These are phyloP conservation scores for Endotricha flammealis DNA, from an alignment of 2,888 invertebrate genomes.

Conservation along the genomic window DNA sequence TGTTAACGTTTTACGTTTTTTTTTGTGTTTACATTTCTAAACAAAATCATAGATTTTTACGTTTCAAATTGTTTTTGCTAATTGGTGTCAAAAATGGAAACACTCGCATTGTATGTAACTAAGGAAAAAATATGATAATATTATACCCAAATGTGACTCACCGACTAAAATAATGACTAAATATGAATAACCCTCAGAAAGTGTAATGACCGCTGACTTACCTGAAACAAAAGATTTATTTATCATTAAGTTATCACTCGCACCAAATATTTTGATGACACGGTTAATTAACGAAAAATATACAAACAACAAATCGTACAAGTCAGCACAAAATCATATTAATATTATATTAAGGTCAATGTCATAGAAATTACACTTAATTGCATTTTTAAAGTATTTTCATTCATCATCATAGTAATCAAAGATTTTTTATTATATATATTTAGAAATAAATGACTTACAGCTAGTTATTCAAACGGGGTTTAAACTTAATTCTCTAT, in stretches of 20 bases:
- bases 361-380: neutral
- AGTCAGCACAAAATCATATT: neutral
- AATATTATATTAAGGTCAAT: slow-evolving; percentile 5
- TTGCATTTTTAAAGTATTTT: neutral
- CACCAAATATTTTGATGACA: slow-evolving; percentile 9
- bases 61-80: too few relatives aligned
- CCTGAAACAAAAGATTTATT: slow-evolving; percentile 45
- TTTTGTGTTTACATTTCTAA: too few relatives aligned
- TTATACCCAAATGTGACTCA: too few relatives aligned
- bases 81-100: too few relatives aligned
- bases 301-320: neutral
- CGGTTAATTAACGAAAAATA: slow-evolving; percentile 8
- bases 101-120: too few relatives aligned
- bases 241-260: slow-evolving; percentile 14
- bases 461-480: too few relatives aligned
- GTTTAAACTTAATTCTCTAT: too few relatives aligned
- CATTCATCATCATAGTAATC: neutral
- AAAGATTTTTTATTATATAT: too few relatives aligned
- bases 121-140: too few relatives aligned
- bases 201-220: slow-evolving; percentile 28
- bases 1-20: too few relatives aligned
- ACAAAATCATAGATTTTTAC: too few relatives aligned
- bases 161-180: neutral
- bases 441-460: too few relatives aligned
- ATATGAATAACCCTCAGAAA: neutral